These are phyloP conservation scores for Erithacus rubecula DNA, from an alignment of 2,797 vertebrate genomes.

Conservation along the genomic window DNA sequence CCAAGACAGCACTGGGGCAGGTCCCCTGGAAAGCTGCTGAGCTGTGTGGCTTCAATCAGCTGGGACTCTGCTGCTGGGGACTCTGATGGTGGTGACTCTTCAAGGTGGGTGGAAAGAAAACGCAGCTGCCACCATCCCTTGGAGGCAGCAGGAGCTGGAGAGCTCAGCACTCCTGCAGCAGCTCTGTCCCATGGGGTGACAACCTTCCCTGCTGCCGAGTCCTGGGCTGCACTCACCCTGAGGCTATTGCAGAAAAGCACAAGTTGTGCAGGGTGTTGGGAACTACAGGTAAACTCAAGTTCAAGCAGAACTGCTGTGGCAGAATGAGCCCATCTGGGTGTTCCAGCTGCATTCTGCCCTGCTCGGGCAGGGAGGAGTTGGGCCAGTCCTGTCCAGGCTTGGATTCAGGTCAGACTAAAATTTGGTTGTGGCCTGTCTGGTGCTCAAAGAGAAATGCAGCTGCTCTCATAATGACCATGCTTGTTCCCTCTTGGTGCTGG, in stretches of 20 bases:
- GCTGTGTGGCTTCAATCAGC: neutral
- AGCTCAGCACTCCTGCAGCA: neutral
- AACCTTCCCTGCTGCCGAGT: neutral
- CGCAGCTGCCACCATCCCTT: neutral
- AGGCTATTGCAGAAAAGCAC: neutral
- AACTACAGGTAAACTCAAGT: neutral
- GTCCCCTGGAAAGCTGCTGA: neutral
- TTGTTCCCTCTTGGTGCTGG: neutral
- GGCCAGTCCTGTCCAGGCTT: neutral
- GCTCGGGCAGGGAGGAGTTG: accelerated
- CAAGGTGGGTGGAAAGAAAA: accelerated
- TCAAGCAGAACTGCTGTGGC: neutral
- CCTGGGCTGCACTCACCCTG: neutral
- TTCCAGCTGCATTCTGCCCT: neutral
- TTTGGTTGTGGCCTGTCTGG: neutral
- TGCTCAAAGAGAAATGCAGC: neutral
- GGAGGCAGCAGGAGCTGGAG: neutral
- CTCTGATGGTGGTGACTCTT: neutral
- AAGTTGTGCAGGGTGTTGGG: neutral
- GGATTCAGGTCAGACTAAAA: neutral
- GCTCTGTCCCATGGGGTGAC: accelerated
- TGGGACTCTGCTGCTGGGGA: neutral
- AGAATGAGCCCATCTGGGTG: neutral
- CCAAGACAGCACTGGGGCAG: neutral
- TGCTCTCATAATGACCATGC: neutral